These are phyloP conservation scores for Agapornis canus DNA, from an alignment of 2,797 vertebrate species.

Conservation along the genomic window DNA sequence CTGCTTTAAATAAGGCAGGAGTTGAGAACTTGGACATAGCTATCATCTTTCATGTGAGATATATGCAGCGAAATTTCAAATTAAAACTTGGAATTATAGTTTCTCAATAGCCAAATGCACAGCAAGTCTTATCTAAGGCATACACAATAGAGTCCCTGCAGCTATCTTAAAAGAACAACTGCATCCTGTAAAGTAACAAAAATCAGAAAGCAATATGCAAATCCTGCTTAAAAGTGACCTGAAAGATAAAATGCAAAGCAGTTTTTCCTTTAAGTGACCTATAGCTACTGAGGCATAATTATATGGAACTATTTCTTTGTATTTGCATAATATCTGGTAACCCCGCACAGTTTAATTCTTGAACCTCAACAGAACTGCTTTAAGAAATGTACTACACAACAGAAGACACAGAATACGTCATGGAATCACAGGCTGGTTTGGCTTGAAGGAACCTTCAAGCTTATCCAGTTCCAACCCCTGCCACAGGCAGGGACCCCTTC, in stretches of 20 bases:
- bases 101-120: constrained; percentile 12
- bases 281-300: not conserved
- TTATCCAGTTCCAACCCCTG: not conserved
- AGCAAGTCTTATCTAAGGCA: not conserved
- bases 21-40: not conserved
- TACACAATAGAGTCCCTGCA: not conserved
- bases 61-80: not conserved
- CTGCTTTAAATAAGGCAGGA: not conserved
- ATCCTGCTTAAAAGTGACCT: not conserved
- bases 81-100: not conserved
- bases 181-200: not conserved
- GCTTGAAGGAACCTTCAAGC: not conserved
- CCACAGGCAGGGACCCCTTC: not conserved
- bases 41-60: not conserved
- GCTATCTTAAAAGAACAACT: not conserved
- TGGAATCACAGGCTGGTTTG: not conserved
- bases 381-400: not conserved
- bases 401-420: not conserved
- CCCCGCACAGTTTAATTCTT: not conserved
- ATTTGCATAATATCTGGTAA: not conserved
- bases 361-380: not conserved
- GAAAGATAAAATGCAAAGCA: not conserved
- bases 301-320: not conserved
- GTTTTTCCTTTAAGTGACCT: not conserved
- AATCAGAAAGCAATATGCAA: not conserved